Evolutionary conservation across 2,888 invertebrate genomes (phyloP).

Genomic region (Xanthorhoe spadicearia): DNA sequence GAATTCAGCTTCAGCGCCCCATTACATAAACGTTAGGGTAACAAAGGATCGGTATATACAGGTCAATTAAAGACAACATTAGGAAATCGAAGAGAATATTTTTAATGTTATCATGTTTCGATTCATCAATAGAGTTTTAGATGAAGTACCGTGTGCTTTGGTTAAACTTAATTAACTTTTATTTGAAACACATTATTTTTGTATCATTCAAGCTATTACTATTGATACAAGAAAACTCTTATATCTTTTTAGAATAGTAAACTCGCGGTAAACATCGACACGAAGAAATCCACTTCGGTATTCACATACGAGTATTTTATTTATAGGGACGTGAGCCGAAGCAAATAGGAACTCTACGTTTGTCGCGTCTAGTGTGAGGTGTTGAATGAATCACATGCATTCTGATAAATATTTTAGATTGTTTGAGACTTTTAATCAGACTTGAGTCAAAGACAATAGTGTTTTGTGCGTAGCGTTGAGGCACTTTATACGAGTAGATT

Average conservation of each 20-base stretch:
- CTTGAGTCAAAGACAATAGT: no score
- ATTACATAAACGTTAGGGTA: neutral
- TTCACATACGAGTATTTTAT: slow-evolving; percentile 22
- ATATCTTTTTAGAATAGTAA: neutral
- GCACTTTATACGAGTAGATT: no score
- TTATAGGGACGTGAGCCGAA: slow-evolving; percentile 9
- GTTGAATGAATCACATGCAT: slow-evolving; percentile 6
- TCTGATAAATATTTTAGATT: neutral
- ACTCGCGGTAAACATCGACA: neutral
- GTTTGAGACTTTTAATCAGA: no score
- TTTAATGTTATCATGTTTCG: no score
- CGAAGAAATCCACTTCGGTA: slow-evolving; percentile 9
- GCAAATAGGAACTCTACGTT: slow-evolving; percentile 11
- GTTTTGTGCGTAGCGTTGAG: no score
- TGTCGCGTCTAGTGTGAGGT: neutral
- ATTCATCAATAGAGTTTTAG: no score
- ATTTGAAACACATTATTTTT: no score
- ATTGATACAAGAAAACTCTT: neutral
- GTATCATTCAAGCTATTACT: no score
- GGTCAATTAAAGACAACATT: neutral
- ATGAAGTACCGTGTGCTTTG: no score
- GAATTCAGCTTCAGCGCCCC: neutral
- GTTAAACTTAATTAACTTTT: no score
- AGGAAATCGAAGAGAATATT: no score
- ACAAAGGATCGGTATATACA: neutral